Conservation (phyloP, 2,888 invertebrate genomes). For the Heliconius ismenius region DNA sequence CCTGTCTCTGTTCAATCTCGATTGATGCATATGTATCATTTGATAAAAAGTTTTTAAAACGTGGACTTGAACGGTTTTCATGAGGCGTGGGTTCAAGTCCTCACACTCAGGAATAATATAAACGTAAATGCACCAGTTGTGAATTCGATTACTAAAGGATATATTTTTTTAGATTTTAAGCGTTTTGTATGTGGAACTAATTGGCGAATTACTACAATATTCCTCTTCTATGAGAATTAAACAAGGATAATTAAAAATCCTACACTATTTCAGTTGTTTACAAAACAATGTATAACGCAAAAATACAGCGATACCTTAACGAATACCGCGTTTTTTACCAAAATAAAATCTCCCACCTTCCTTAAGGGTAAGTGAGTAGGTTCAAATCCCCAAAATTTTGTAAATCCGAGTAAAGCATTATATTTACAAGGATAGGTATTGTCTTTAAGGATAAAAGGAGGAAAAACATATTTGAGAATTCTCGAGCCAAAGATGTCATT, state of each 20-base stretch:
- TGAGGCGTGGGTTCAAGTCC: neutral
- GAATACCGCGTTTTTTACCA: neutral
- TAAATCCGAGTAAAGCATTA: neutral
- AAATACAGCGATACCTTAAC: neutral
- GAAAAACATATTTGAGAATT: neutral
- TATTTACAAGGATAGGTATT: slow-evolving; percentile 5
- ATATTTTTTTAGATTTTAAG: too few species aligned
- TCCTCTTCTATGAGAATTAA: too few species aligned
- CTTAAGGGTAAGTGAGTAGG: neutral
- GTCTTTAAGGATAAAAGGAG: neutral
- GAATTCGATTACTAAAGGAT: too few species aligned
- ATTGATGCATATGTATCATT: too few species aligned
- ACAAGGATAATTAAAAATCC: too few species aligned
- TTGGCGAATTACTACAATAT: too few species aligned
- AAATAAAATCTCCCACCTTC: neutral
- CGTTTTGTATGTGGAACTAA: too few species aligned
- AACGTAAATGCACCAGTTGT: too few species aligned
- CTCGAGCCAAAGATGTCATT: neutral
- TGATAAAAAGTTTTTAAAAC: too few species aligned
- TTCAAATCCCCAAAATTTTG: neutral
- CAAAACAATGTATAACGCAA: neutral
- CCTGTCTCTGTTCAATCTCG: too few species aligned
- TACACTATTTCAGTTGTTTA: neutral
- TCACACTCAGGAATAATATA: too few species aligned
- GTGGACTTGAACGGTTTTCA: neutral